Base-by-base conservation (phyloP, 2,888 invertebrate species). In the Allygus modestus region DNA sequence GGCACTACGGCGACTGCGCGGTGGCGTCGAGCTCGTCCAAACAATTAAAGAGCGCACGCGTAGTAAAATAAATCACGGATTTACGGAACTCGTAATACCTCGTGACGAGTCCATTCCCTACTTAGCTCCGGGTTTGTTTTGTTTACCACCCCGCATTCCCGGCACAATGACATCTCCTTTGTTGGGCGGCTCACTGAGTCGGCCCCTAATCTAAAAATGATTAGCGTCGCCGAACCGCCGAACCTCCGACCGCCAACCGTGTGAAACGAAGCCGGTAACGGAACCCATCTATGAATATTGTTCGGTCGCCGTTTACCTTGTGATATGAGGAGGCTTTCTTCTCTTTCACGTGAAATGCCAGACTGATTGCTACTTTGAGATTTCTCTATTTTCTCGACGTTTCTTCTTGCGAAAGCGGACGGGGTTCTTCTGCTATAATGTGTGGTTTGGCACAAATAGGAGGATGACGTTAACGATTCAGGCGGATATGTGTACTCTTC, bases 111-210 rank as follows among this genome's bases (percentile, higher is more conserved):
- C 51, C 51, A 77, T 77, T 20, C 46, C 41, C 77, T 46, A n/a
- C 51, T 28, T 26, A 46, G 9, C 71, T 2, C 71, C n/a, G 79
- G 20, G 54, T 79, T 79, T 20, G 79, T 37, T 23, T 73, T n/a
- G 37, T 79, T 79, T 79, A 79, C 58, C 7, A 51, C 51, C 54
- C 58, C 1, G 58, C 58, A 79, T 79, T 46, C 75, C 23, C 41
- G 46, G 7, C 73, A 37, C 58, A 17, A 58, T 58, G 79, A 79
- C 79, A 79, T 79, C 58, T 58, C 58, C 79, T 79, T 79, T 79
- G 79, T 79, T 65, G 65, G 43, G 26, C 26, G 46, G 51, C 31
- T 12, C 51, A n/a, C 46, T 23, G 20, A 11, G 65, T 65, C 58
- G 58, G 15, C 17, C 54, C 51, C 33, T 79, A 79, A 79, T 79